Percentiles rank a stretch among this genome's conserved stretches.
These are phyloP conservation scores for Ctenoplectra terminalis DNA, from an alignment of 1,140 invertebrate species.

Conservation along the genomic window DNA sequence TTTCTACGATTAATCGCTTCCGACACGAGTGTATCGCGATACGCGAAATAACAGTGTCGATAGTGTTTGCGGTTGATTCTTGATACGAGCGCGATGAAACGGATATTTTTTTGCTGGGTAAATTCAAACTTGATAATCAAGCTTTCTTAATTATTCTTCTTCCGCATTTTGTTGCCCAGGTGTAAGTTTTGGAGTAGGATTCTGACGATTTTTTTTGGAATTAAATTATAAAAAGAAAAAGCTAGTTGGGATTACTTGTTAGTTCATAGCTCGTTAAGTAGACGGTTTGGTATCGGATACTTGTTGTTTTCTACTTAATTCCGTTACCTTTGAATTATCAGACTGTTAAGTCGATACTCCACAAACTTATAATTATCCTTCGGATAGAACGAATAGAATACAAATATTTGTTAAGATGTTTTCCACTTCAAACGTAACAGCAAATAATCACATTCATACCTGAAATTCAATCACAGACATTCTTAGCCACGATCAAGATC, in stretches of 20 bases:
- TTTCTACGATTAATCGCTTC: conserved; percentile 2
- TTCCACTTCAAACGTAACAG: background rate
- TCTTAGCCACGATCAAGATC: background rate
- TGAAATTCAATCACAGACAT: background rate
- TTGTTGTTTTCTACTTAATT: background rate
- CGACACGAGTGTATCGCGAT: background rate
- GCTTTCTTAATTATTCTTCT: no score
- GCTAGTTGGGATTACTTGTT: background rate
- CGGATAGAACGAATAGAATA: background rate
- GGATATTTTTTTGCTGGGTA: no score
- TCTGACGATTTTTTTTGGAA: no score
- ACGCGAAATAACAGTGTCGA: background rate
- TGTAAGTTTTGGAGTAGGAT: no score
- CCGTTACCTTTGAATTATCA: background rate
- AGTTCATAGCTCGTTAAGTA: background rate
- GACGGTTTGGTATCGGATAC: background rate
- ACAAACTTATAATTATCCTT: no score
- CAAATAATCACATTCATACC: background rate
- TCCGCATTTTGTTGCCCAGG: no score
- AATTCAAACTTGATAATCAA: no score
- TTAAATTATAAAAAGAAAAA: no score
- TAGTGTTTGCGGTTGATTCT: background rate
- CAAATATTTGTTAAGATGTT: background rate
- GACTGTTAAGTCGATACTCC: background rate
- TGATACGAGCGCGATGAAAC: no score